phyloP scores from a whole-genome alignment of 2,797 vertebrate species.

The Tadarida brasiliensis region DNA sequence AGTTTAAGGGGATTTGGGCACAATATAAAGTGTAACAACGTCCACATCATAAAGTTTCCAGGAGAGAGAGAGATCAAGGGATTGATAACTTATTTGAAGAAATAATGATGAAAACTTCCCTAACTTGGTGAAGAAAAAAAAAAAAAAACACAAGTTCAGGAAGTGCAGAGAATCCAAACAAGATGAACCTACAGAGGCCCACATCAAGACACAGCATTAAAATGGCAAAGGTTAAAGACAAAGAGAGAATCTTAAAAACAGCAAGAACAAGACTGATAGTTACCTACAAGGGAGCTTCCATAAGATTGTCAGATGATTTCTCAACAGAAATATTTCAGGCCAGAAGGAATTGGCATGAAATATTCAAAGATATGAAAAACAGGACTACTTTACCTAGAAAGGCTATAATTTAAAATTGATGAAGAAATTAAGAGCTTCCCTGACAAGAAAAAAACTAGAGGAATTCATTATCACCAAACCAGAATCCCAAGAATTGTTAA shows the following conservation, averaged over 20 bases:
- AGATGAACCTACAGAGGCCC: neutral
- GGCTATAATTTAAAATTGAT: neutral
- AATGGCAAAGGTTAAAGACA: neutral
- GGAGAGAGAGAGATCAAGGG: neutral
- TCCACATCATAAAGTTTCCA: neutral
- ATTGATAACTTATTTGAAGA: neutral
- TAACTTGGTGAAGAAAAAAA: neutral
- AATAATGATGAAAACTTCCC: neutral
- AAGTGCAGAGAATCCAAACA: neutral
- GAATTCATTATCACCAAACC: neutral
- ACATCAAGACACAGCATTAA: neutral
- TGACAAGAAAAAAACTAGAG: neutral
- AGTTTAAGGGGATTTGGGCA: neutral
- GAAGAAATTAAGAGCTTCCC: neutral
- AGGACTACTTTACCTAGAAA: neutral
- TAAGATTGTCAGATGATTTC: neutral
- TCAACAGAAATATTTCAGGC: neutral
- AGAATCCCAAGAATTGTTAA: neutral
- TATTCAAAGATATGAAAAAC: neutral
- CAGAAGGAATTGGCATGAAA: neutral
- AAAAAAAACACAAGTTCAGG: neutral
- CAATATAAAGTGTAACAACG: neutral
- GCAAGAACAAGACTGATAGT: neutral
- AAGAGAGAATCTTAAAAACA: neutral
- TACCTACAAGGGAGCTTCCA: neutral